Conservation (phyloP, 2,113 vertebrate genomes). For the Pampusana beccarii region DNA sequence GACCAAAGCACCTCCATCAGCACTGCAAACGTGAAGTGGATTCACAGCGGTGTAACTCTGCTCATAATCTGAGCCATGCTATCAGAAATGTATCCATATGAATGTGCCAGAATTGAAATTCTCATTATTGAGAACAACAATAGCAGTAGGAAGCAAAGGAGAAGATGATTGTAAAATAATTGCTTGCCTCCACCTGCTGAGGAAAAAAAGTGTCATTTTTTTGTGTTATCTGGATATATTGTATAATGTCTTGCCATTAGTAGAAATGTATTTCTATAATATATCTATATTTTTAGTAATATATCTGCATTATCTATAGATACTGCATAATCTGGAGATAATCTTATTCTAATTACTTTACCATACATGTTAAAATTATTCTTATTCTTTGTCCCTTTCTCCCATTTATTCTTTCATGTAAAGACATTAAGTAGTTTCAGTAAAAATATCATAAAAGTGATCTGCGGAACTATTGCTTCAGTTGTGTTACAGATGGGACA, state of each 20-base stretch:
- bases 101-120: neutral
- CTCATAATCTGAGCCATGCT: neutral
- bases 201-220: neutral
- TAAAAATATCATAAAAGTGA: neutral
- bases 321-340: neutral
- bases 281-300: neutral
- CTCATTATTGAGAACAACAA: neutral
- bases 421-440: neutral
- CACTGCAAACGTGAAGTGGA: rapidly evolving
- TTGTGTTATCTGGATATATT: neutral
- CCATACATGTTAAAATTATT: neutral
- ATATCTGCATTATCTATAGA: neutral
- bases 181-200: neutral
- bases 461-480: neutral
- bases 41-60: neutral
- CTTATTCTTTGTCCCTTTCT: neutral
- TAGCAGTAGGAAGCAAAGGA: neutral
- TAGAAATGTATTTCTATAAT: neutral
- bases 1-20: neutral
- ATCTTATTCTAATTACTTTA: neutral
- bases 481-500: neutral
- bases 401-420: neutral
- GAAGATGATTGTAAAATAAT: neutral
- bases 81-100: neutral
- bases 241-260: neutral